Evolutionary conservation across 2,888 invertebrate genomes (phyloP), one percentile per base, ranked within the genome.

Genomic region (Cecidostiba fungosa): DNA sequence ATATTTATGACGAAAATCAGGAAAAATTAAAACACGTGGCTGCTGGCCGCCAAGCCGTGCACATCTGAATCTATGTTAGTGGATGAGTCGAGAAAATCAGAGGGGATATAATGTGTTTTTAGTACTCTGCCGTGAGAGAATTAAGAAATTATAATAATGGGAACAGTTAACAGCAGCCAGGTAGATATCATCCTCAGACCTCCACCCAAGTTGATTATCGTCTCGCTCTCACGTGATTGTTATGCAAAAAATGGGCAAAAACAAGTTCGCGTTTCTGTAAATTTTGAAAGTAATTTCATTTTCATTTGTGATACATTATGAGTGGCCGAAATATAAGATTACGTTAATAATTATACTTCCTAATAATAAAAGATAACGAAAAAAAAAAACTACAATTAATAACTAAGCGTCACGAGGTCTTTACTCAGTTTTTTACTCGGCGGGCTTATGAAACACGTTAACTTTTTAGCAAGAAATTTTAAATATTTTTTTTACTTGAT

Each of bases 221-320:
- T 89, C 89, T 89, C 87, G 88, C 87, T 89, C 88, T 89, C 89
- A 88, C 88, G 85, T 89, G 89, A 88, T 90, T 88, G 86, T 87
- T 87, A 87, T 72, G 10, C 82, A 74, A 69, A 82, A 73, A 70
- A 73, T 23, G 72, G 62, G 29, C 82, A 87, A 66, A 54, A 59
- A 81, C n/a, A 86, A 85, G 85, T 85, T 81, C 77, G 85, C 84
- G 86, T 89, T 59, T 85, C 80, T 87, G 82, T 87, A 87, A 87
- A 87, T 83, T 77, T 85, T 85, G 85, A 85, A 83, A 87, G 85
- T 87, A 87, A 87, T 80, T 79, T 82, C 62, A 83, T 82, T 59
- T 77, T 84, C 69, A 59, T 87, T 77, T 85, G 84, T 69, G 77
- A 85, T 73, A 81, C 54, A 76, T 84, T 74, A 78, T 70, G 72